A percentile compares a stretch with the other conserved stretches of the same genome.
phyloP scores from a whole-genome alignment of 2,797 vertebrate genomes.

The Pagetopsis macropterus region DNA sequence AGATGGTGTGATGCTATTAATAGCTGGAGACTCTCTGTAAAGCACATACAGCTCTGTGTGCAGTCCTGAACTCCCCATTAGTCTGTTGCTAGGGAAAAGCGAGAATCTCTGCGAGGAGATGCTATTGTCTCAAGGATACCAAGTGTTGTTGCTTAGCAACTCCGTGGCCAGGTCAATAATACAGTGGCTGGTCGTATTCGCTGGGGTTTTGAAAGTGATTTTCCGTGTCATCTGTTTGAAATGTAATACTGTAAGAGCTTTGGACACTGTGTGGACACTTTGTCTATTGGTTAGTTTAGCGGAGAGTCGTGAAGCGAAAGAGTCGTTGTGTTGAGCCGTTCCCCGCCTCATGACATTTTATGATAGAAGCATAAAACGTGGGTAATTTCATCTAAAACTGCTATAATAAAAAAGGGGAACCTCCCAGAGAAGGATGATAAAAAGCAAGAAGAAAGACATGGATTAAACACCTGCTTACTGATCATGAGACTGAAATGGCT shows the following conservation, averaged over 20 bases:
- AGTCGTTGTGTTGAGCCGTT: background rate
- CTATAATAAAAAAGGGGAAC: slow-evolving; percentile 6
- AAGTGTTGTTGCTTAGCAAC: slow-evolving; percentile 83
- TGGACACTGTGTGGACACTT: slow-evolving; percentile 31
- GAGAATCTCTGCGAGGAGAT: slow-evolving; percentile 54
- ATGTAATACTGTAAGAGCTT: slow-evolving; percentile 48
- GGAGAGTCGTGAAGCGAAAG: slow-evolving; percentile 3
- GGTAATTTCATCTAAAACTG: slow-evolving; percentile 9
- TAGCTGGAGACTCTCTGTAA: slow-evolving; percentile 44
- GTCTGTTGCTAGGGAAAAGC: slow-evolving; percentile 75
- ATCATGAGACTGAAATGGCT: slow-evolving; percentile 5
- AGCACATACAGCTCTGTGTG: slow-evolving; percentile 37
- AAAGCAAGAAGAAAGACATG: background rate
- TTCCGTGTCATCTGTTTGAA: slow-evolving; percentile 71
- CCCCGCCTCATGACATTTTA: slow-evolving; percentile 14
- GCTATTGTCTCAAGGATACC: slow-evolving; percentile 68
- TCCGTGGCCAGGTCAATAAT: slow-evolving; percentile 74
- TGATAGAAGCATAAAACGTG: background rate
- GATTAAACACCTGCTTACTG: background rate
- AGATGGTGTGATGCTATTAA: slow-evolving; percentile 66
- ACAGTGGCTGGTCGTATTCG: slow-evolving; percentile 56
- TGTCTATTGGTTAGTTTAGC: slow-evolving; percentile 11
- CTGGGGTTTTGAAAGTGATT: slow-evolving; percentile 64
- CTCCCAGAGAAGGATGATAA: background rate
- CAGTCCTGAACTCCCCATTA: slow-evolving; percentile 54